Percentiles rank a stretch among this genome's conserved stretches.
These are phyloP conservation scores for Drosophila malerkotliana DNA, from an alignment of 1,140 invertebrate species.

Conservation along the genomic window DNA sequence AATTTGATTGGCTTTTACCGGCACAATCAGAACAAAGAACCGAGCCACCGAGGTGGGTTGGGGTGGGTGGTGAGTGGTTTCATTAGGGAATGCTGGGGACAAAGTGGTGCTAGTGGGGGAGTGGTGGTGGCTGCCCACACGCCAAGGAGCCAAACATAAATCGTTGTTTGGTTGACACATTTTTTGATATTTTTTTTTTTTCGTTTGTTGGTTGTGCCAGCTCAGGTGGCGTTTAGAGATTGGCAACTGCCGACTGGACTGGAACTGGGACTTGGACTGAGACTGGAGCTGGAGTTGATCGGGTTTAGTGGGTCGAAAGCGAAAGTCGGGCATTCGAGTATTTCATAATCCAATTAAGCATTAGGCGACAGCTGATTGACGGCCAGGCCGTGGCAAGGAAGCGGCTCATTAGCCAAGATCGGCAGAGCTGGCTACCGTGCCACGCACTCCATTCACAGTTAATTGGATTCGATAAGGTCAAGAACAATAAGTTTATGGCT, in stretches of 20 bases:
- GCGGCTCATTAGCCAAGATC: constrained; percentile 69
- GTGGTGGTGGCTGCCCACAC: constrained; percentile 49
- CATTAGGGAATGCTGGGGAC: constrained; percentile 11
- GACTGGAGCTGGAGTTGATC: constrained; percentile 4
- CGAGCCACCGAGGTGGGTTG: constrained; percentile 1
- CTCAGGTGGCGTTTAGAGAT: constrained; percentile 46
- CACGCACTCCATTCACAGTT: constrained; percentile 66
- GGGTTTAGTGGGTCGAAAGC: constrained; percentile 57
- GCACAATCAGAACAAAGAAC: constrained; percentile 62
- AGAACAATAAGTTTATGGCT: constrained; percentile 53
- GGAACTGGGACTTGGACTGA: too few relatives aligned
- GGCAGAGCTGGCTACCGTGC: constrained; percentile 59
- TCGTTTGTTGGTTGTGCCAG: constrained; percentile 3
- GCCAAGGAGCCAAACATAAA: constrained; percentile 55
- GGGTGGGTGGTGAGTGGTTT: constrained; percentile 7
- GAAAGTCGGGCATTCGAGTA: constrained; percentile 56
- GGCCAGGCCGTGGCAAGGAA: constrained; percentile 55
- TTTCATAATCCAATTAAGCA: constrained; percentile 81
- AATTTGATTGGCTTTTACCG: constrained; percentile 63
- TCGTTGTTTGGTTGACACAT: constrained; percentile 53
- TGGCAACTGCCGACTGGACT: constrained; percentile 39
- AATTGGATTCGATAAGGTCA: constrained; percentile 79
- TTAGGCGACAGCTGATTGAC: constrained; percentile 81
- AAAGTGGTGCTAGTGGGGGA: constrained; percentile 1
- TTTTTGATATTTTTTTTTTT: constrained; percentile 20